phyloP scores from a whole-genome alignment of 2,888 invertebrate genomes.

The Cephonodes hylas region DNA sequence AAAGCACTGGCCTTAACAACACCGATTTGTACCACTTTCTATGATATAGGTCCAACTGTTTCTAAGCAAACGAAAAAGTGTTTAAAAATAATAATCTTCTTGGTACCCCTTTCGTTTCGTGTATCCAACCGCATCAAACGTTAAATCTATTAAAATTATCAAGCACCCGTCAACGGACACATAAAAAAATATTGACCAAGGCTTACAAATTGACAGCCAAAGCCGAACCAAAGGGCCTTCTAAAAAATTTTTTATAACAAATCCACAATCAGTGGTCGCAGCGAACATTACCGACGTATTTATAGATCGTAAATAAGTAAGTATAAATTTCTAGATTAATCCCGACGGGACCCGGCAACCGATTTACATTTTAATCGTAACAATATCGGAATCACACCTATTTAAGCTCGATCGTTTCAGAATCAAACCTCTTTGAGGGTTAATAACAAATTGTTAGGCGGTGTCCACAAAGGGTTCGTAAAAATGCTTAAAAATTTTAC shows the following conservation, averaged over 20 bases:
- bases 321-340: constrained; percentile 56
- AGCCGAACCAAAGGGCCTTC: neutral
- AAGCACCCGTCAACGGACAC: neutral
- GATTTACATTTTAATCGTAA: constrained; percentile 62
- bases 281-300: constrained; percentile 49
- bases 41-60: no score
- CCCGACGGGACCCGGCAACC: constrained; percentile 54
- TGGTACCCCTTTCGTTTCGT: no score
- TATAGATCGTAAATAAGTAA: constrained; percentile 57
- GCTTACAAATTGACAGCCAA: neutral
- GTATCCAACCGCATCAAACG: neutral
- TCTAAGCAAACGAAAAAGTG: no score
- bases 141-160: neutral
- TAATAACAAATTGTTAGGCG: constrained; percentile 8
- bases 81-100: no score
- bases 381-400: constrained; percentile 43
- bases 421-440: constrained; percentile 27
- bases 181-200: neutral
- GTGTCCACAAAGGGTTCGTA: neutral
- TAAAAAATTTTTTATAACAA: neutral
- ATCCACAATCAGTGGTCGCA: constrained; percentile 41
- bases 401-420: constrained; percentile 32
- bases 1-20: no score
- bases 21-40: no score
- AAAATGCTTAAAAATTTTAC: neutral